Evolutionary conservation across 2,113 vertebrate genomes (phyloP).

Genomic region (Oryzias woworae): DNA sequence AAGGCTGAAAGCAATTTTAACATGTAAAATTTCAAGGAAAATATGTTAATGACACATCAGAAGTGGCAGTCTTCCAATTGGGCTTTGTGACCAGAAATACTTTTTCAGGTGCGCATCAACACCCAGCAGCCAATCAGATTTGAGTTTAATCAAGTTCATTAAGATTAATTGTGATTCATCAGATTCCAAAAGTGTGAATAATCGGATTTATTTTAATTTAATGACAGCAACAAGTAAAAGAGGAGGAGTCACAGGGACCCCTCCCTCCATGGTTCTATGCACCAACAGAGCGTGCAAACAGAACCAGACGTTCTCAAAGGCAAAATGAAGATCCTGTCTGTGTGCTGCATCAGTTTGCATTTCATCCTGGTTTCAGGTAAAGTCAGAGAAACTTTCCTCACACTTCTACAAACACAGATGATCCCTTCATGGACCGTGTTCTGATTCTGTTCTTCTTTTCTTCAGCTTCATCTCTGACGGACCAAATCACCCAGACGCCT

Average conservation of each 20-base stretch:
- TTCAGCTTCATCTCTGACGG: conserved; percentile 29
- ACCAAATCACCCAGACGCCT: conserved; percentile 28
- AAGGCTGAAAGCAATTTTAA: too few relatives aligned
- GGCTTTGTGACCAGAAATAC: too few relatives aligned
- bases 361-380: conserved; percentile 13
- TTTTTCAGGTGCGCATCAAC: too few relatives aligned
- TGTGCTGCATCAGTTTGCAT: conserved; percentile 1
- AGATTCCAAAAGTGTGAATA: too few relatives aligned
- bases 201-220: too few relatives aligned
- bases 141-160: too few relatives aligned
- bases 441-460: not conserved
- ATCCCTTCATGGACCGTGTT: not conserved
- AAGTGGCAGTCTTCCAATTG: too few relatives aligned
- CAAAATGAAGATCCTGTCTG: not conserved
- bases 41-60: too few relatives aligned
- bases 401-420: not conserved
- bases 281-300: not conserved
- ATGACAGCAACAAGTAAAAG: not conserved
- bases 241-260: not conserved
- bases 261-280: not conserved
- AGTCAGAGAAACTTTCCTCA: not conserved
- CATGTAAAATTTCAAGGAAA: too few relatives aligned
- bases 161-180: too few relatives aligned
- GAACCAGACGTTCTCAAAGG: not conserved
- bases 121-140: too few relatives aligned